Evolutionary conservation across 2,888 invertebrate species (phyloP).

Genomic region (Agrilus biguttatus): DNA sequence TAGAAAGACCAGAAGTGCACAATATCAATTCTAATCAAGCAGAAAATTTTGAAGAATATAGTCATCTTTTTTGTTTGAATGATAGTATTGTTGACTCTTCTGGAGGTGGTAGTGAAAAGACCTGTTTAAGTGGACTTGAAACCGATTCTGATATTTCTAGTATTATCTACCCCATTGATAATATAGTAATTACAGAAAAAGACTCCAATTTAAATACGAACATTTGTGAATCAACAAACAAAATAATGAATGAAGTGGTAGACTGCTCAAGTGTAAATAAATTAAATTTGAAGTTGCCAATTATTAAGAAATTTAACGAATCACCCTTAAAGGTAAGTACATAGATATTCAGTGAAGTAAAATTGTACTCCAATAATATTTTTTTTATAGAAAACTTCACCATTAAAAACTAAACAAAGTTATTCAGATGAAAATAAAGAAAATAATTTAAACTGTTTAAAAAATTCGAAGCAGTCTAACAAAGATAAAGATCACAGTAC

Average conservation of each 20-base stretch:
- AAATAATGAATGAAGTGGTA: background rate
- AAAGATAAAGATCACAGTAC: no score
- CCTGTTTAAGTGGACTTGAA: constrained; percentile 15
- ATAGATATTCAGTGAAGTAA: no score
- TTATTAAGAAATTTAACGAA: no score
- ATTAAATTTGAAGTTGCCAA: no score
- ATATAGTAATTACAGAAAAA: constrained; percentile 8
- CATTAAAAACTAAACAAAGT: no score
- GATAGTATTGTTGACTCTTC: constrained; percentile 14
- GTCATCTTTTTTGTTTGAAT: constrained; percentile 11
- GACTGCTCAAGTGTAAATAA: no score
- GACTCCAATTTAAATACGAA: background rate
- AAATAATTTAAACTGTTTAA: no score
- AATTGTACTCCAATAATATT: no score
- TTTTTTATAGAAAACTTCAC: no score
- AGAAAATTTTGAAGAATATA: constrained; percentile 9
- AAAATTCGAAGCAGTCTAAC: no score
- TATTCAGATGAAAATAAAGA: no score
- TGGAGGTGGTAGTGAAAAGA: constrained; percentile 7
- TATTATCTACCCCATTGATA: constrained; percentile 12
- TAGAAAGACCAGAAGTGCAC: constrained; percentile 20
- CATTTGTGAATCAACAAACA: background rate
- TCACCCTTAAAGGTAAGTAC: no score
- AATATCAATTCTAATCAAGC: constrained; percentile 4
- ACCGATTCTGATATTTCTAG: constrained; percentile 11